phyloP scores from a whole-genome alignment of 2,797 vertebrate species.

The Gymnodraco acuticeps region DNA sequence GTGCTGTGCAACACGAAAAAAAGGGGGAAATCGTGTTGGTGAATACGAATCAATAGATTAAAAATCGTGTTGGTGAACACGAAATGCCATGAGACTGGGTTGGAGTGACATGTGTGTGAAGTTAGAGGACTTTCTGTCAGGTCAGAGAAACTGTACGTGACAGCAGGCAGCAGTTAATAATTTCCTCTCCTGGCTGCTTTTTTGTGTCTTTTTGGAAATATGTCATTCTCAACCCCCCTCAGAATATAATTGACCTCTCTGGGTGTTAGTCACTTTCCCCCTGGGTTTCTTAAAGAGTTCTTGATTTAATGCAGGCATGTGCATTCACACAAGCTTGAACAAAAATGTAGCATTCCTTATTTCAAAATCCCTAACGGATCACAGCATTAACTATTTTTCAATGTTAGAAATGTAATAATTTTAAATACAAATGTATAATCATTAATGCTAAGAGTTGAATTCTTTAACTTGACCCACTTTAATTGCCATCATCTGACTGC shows the following conservation, averaged over 20 bases:
- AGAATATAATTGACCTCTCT: background rate
- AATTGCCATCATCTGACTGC: background rate
- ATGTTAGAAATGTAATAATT: too few relatives aligned
- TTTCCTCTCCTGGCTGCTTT: constrained; percentile 28
- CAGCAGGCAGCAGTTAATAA: constrained; percentile 52
- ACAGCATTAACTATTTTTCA: background rate
- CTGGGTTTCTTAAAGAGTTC: background rate
- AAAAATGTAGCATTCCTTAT: too few relatives aligned
- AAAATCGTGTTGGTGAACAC: too few relatives aligned
- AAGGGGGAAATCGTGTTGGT: too few relatives aligned
- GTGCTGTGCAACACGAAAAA: too few relatives aligned
- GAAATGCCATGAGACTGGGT: too few relatives aligned
- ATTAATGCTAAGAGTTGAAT: background rate
- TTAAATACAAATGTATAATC: background rate
- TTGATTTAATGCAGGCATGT: background rate
- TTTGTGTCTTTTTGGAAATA: constrained; percentile 10
- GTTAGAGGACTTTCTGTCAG: background rate
- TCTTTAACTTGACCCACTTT: background rate
- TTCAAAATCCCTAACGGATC: background rate
- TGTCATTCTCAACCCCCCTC: background rate
- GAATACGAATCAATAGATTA: too few relatives aligned
- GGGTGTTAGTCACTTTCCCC: background rate
- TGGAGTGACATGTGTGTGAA: background rate
- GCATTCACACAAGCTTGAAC: background rate
- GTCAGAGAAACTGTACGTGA: background rate